Percentiles rank a stretch among this genome's conserved stretches.
These are phyloP conservation scores for Syngnathoides biaculeatus DNA, from an alignment of 2,113 vertebrate species.

Conservation along the genomic window DNA sequence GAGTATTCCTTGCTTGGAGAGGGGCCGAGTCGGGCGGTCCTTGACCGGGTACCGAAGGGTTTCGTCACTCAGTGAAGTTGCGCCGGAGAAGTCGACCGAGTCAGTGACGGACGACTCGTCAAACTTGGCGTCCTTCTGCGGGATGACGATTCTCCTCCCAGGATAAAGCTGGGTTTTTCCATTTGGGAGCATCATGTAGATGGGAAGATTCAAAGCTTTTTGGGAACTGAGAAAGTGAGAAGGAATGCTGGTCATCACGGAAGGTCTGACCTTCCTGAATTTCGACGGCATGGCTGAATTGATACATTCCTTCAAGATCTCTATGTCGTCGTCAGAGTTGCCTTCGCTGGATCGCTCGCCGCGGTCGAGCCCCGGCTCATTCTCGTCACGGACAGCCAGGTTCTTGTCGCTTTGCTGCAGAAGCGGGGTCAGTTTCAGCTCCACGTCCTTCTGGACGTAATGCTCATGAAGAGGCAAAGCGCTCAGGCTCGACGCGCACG, in stretches of 20 bases:
- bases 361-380: conserved; percentile 64
- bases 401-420: conserved; percentile 79
- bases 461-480: conserved; percentile 93
- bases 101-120: conserved; percentile 88
- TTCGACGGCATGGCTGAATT: conserved; percentile 91
- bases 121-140: conserved; percentile 71
- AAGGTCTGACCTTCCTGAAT: conserved; percentile 85
- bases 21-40: conserved; percentile 62
- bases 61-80: conserved; percentile 88
- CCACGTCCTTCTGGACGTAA: conserved; percentile 94
- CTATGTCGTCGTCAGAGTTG: conserved; percentile 85
- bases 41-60: conserved; percentile 81
- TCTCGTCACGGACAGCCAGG: conserved; percentile 74
- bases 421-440: conserved; percentile 88
- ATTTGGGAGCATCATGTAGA: conserved; percentile 91
- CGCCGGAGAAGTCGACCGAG: conserved; percentile 88
- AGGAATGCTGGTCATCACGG: conserved; percentile 76
- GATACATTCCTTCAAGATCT: conserved; percentile 93
- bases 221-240: conserved; percentile 77
- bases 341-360: conserved; percentile 74
- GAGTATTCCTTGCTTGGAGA: conserved; percentile 42
- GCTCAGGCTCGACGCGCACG: conserved; percentile 94
- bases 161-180: conserved; percentile 68
- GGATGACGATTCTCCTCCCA: conserved; percentile 69
- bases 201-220: conserved; percentile 80